A percentile compares a stretch with the other conserved stretches of the same genome.
Evolutionary conservation across 2,888 invertebrate genomes (phyloP).

Genomic region (Cryptocheilus praepositus): DNA sequence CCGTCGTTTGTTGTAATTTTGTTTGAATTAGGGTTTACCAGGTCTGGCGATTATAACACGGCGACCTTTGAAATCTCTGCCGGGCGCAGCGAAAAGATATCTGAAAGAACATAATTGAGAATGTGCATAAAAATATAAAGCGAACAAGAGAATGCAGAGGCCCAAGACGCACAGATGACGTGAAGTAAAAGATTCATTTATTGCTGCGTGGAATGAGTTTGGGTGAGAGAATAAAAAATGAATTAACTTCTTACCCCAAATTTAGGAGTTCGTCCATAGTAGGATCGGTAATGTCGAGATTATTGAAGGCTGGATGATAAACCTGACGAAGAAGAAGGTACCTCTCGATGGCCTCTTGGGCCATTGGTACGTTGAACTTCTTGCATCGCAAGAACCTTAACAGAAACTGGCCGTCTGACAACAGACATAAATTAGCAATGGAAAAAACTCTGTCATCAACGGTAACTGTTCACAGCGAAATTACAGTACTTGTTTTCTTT

Average conservation of each 20-base stretch:
- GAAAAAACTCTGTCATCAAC: neutral
- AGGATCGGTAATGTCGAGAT: conserved; percentile 83
- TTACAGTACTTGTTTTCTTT: too few relatives aligned
- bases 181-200: too few relatives aligned
- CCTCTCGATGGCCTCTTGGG: conserved; percentile 86
- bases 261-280: conserved; percentile 83
- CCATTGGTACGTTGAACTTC: conserved; percentile 87
- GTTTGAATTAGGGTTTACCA: conserved; percentile 75
- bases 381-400: conserved; percentile 87
- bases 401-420: conserved; percentile 82
- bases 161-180: too few relatives aligned
- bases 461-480: too few relatives aligned
- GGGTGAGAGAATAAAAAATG: too few relatives aligned
- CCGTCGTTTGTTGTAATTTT: neutral
- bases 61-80: conserved; percentile 84
- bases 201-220: too few relatives aligned
- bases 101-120: conserved; percentile 74
- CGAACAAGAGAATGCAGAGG: neutral
- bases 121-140: conserved; percentile 6
- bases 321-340: conserved; percentile 86
- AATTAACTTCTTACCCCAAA: conserved; percentile 83
- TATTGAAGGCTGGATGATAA: conserved; percentile 85
- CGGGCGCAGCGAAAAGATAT: conserved; percentile 87
- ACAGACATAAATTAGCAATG: conserved; percentile 38
- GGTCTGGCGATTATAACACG: conserved; percentile 86